Evolutionary conservation across 1,140 invertebrate species (phyloP).

Genomic region (Bombus huntii): DNA sequence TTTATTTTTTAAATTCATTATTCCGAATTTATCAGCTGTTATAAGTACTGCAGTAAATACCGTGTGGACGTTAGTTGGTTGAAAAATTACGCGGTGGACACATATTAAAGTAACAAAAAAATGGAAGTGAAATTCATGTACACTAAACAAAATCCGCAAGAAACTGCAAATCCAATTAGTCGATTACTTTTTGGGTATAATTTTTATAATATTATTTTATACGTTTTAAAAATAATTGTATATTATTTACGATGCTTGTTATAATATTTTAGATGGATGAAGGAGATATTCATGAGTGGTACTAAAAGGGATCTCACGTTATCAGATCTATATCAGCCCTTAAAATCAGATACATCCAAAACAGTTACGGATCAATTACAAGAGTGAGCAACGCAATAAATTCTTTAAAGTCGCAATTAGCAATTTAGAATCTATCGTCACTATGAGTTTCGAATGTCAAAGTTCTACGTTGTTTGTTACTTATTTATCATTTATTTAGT

Average conservation of each 20-base stretch:
- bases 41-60: slow-evolving; percentile 5
- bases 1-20: not conserved
- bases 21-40: slow-evolving; percentile 25
- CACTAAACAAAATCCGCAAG: slow-evolving; percentile 39
- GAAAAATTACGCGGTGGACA: too few species aligned
- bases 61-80: not conserved
- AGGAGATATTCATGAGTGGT: slow-evolving; percentile 83
- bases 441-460: not conserved
- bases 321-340: slow-evolving; percentile 84
- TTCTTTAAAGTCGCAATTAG: not conserved
- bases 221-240: not conserved
- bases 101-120: not conserved
- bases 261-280: slow-evolving; percentile 79
- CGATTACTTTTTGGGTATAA: slow-evolving; percentile 52
- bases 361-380: slow-evolving; percentile 82
- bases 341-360: slow-evolving; percentile 82
- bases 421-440: not conserved
- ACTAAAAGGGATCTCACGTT: slow-evolving; percentile 81
- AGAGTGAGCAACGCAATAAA: slow-evolving; percentile 74
- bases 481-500: too few species aligned
- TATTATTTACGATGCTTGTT: not conserved
- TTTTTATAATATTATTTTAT: not conserved
- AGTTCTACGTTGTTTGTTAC: not conserved
- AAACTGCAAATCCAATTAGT: slow-evolving; percentile 51
- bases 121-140: slow-evolving; percentile 19